Evolutionary conservation across 2,113 vertebrate species (phyloP), one percentile per base, ranked within the genome.

Genomic region (Sphyrna mokarran): DNA sequence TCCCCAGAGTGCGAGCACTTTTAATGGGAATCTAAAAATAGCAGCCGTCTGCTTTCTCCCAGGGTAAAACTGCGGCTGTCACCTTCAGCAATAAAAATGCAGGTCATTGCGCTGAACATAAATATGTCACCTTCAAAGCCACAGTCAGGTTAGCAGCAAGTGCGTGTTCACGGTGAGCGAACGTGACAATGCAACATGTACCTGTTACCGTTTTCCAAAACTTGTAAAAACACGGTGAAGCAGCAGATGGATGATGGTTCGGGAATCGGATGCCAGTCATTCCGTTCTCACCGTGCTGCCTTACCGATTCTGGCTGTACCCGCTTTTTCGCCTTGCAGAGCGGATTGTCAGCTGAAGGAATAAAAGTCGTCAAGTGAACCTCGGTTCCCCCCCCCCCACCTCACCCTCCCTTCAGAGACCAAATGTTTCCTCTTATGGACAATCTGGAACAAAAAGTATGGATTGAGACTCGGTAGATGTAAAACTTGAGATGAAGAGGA

Each of bases 21-120:
- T 95, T 72, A 72, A 95, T 95, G 22, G 91, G 37, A 95, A 95
- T 48, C 37, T 95, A 72, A 70, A 95, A 95, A 70, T 72, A 72
- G 37, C 43, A 54, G n/a, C 68, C 23, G 37, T 43, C 40, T 48
- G 68, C 37, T 29, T 95, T n/a, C 89, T 72, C 93, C 22, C 68
- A 58, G n/a, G 33, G 91, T 68, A 69, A 93, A 93, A 7, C 90
- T 93, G 63, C 66, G 91, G 69, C 16, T 26, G 37, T 29, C 37
- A 43, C 40, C n/a, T 37, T 43, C 40, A 48, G 10, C 43, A 20
- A 95, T 95, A 37, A 72, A 72, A 94, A 48, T 22, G 93, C 66
- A 95, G 93, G 22, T 94, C 91, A 43, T 3, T 94, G 91, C 43
- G 66, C 37, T 37, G 6, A 43, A 26, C 66, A 3, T 43, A 37